These are phyloP conservation scores for Nesogale talazaci DNA, from an alignment of 2,113 vertebrate genomes.

Conservation along the genomic window DNA sequence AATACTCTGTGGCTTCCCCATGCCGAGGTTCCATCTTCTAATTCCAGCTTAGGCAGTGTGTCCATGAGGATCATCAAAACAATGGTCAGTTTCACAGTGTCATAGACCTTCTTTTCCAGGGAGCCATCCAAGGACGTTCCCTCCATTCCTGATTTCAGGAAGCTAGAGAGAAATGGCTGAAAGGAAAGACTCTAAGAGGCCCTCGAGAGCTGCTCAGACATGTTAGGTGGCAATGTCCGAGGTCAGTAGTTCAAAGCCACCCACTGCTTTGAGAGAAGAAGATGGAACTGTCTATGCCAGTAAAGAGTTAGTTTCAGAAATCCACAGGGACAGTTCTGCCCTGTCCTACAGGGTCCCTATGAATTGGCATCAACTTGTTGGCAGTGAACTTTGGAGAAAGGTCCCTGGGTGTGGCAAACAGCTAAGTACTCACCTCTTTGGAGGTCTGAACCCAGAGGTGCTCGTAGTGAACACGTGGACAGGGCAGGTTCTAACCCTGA, in stretches of 20 bases:
- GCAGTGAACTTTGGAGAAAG: background rate
- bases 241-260: too few relatives aligned
- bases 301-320: too few relatives aligned
- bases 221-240: too few relatives aligned
- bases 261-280: too few relatives aligned
- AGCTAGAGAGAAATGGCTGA: background rate
- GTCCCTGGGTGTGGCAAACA: background rate
- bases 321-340: too few relatives aligned
- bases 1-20: background rate
- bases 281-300: too few relatives aligned
- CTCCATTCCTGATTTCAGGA: background rate
- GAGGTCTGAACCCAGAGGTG: background rate
- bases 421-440: background rate
- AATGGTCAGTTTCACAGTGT: background rate
- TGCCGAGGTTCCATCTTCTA: background rate
- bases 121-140: background rate
- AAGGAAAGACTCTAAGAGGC: background rate
- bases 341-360: too few relatives aligned
- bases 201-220: background rate
- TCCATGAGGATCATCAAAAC: background rate
- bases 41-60: background rate
- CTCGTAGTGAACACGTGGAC: too few relatives aligned
- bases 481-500: background rate
- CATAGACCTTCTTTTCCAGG: background rate
- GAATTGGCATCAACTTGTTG: too few relatives aligned